Conservation (phyloP, 2,797 vertebrate genomes). For the Hafferia zeledoni region DNA sequence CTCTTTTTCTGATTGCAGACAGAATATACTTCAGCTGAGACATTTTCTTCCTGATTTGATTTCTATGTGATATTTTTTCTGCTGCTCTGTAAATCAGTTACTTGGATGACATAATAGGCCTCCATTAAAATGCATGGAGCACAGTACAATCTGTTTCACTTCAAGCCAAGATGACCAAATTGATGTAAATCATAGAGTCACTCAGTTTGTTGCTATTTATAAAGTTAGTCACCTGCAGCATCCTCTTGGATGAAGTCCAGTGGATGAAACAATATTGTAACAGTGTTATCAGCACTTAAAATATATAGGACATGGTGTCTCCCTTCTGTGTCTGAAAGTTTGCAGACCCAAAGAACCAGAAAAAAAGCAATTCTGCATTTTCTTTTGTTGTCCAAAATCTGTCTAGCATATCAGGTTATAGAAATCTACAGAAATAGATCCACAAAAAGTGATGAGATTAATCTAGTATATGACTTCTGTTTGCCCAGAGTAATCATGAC, state of each 20-base stretch:
- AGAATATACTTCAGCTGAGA: background rate
- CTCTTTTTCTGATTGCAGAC: background rate
- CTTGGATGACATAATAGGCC: background rate
- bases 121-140: constrained; percentile 14
- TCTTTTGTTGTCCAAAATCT: background rate
- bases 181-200: background rate
- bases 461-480: background rate
- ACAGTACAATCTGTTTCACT: constrained; percentile 1
- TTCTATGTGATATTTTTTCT: background rate
- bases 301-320: background rate
- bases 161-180: background rate
- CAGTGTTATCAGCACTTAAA: background rate
- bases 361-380: background rate
- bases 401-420: background rate
- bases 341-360: background rate
- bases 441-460: background rate
- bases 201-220: constrained; percentile 22
- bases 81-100: constrained; percentile 20
- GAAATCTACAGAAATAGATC: background rate
- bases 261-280: background rate
- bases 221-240: constrained; percentile 37
- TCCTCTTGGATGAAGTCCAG: constrained; percentile 18
- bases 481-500: background rate
- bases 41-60: constrained; percentile 1
- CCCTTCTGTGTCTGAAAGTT: background rate